Evolutionary conservation across 92 coral and sea anemone genomes (phyloP), one percentile per base, ranked within the genome.

Genomic region (Zoanthus solanderi): DNA sequence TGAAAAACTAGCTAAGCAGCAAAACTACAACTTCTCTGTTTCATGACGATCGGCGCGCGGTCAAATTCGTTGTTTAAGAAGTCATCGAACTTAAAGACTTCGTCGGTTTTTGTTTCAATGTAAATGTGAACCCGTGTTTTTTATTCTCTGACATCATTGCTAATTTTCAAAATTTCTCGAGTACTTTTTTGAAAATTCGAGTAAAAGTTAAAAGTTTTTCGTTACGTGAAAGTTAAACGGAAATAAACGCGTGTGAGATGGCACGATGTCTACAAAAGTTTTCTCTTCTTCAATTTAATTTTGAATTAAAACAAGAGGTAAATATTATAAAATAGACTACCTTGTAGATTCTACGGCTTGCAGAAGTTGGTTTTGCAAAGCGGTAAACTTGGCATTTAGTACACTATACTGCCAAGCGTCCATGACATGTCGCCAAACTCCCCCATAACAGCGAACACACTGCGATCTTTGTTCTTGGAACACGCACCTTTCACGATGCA

Each of bases 391-490:
- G 29, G 80, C 83, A 29, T 86, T 88, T 47, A 86, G 80, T 29
- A 81, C 89, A 30, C 87, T 71, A 44, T 90, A 90, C 53, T 85
- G 75, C 92, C 92, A 90, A 86, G 90, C 92, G 60, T 81, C 85
- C 85, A 81, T 81, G 23, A 31, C 84, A 17, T 61, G 54, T 69
- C 53, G 32, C 53, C 53, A 28, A 68, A 60, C 46, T 79, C 72
- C 84, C 71, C 84, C 84, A 79, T 79, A 81, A 81, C 74, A 69
- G 16, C 45, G 46, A 9, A 23, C 72, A 79, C 84, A 79, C 54
- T 60, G 78, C 83, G 68, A 83, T 87, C 88, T 84, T 89, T 61
- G 75, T 75, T 75, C 44, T 44, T n/a, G 42, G 61, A 65, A 72
- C 89, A 87, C 88, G 92, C 89, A 63, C 87, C 18, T 61, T 32